Evolutionary conservation across 2,888 invertebrate genomes (phyloP).

Genomic region (Exocentrus adspersus): DNA sequence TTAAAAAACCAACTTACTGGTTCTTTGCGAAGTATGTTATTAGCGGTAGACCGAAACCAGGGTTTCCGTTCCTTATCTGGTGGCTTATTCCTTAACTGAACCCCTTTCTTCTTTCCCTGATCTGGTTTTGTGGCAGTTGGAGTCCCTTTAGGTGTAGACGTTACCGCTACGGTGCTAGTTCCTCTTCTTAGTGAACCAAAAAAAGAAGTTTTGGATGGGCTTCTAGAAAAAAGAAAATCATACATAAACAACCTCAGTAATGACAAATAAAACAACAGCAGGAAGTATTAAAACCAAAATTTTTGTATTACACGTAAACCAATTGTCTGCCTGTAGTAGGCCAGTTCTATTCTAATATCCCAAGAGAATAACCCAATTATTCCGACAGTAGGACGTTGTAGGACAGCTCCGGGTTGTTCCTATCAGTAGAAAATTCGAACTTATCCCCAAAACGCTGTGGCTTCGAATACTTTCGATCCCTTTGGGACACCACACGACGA

Average conservation of each 20-base stretch:
- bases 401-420: too few relatives aligned
- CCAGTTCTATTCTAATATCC: too few relatives aligned
- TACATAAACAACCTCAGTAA: not conserved
- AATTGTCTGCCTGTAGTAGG: too few relatives aligned
- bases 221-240: conserved; percentile 10
- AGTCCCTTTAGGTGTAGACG: conserved; percentile 12
- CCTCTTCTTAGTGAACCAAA: conserved; percentile 25
- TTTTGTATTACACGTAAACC: too few relatives aligned
- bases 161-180: not conserved
- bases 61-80: conserved; percentile 30
- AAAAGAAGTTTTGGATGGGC: conserved; percentile 15
- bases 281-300: not conserved
- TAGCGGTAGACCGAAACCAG: conserved; percentile 32
- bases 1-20: conserved; percentile 21
- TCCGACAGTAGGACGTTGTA: too few relatives aligned
- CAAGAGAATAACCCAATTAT: too few relatives aligned
- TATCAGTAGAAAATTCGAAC: too few relatives aligned
- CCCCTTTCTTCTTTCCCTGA: conserved; percentile 2
- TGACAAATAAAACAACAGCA: not conserved
- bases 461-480: too few relatives aligned
- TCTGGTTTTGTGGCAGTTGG: not conserved
- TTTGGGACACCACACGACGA: too few relatives aligned
- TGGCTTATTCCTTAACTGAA: conserved; percentile 21
- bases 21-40: conserved; percentile 22
- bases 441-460: too few relatives aligned